phyloP scores from a whole-genome alignment of 2,797 vertebrate species.

The Neosilurus hyrtlii region DNA sequence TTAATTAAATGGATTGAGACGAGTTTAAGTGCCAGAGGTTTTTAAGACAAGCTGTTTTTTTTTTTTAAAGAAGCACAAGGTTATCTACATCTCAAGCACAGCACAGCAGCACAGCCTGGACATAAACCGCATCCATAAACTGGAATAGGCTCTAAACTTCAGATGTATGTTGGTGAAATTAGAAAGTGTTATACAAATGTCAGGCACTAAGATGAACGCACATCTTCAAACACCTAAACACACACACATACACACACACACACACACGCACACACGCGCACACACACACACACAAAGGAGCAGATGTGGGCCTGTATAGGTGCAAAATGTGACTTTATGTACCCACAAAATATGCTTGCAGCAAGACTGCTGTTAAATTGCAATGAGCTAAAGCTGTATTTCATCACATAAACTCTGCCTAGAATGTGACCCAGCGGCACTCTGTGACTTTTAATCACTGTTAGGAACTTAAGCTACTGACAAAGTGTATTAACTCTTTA shows the following conservation, averaged over 20 bases:
- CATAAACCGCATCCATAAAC: conserved; percentile 61
- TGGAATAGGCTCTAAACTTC: conserved; percentile 61
- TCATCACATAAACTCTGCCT: background rate
- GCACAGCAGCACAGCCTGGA: conserved; percentile 47
- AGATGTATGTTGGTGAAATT: conserved; percentile 52
- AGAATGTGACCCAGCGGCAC: background rate
- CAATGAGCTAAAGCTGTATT: background rate
- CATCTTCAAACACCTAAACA: background rate
- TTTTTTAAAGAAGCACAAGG: conserved; percentile 51
- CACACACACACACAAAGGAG: background rate
- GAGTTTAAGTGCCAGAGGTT: conserved; percentile 63
- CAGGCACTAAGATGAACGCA: conserved; percentile 47
- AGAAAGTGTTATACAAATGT: conserved; percentile 63
- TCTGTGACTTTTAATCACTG: background rate
- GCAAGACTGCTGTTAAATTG: no score
- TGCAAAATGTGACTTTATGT: background rate
- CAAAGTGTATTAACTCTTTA: no score
- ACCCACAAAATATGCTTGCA: background rate
- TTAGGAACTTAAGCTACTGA: background rate
- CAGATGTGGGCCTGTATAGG: background rate
- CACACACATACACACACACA: background rate
- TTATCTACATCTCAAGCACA: conserved; percentile 62
- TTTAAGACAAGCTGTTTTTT: conserved; percentile 59
- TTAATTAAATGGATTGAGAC: conserved; percentile 75
- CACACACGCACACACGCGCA: background rate